Conservation (phyloP, 2,113 vertebrate species). For the Apistogramma diplotaenia region DNA sequence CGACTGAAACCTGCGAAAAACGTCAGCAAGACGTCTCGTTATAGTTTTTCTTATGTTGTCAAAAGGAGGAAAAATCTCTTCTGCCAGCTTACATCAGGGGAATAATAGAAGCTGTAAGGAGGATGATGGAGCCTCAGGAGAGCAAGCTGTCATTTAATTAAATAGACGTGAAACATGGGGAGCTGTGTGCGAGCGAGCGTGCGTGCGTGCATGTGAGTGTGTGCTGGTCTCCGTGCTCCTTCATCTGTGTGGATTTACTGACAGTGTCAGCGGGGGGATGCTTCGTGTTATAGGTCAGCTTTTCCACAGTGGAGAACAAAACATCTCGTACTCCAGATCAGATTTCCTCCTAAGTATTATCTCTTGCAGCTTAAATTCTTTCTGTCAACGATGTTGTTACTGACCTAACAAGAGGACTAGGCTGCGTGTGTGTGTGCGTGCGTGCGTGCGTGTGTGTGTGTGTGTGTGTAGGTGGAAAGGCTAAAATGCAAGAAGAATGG, state of each 20-base stretch:
- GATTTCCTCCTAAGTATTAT: neutral
- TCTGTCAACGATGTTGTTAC: neutral
- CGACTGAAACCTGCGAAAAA: neutral
- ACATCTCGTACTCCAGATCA: neutral
- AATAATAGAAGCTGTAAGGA: constrained; percentile 16
- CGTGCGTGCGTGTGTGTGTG: too few species aligned
- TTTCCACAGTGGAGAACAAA: constrained; percentile 9
- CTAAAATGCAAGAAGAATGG: constrained; percentile 38
- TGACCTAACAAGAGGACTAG: neutral
- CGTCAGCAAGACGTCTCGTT: neutral
- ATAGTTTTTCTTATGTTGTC: neutral
- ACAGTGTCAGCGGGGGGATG: constrained; percentile 10
- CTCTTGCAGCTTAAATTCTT: neutral
- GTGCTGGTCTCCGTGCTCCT: neutral
- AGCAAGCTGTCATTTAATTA: constrained; percentile 58
- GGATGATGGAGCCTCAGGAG: constrained; percentile 39
- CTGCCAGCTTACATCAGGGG: constrained; percentile 7
- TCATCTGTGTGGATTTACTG: constrained; percentile 8
- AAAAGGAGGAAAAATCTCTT: neutral
- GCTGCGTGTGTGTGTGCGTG: neutral
- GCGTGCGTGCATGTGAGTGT: neutral
- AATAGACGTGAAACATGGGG: constrained; percentile 17
- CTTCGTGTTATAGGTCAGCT: constrained; percentile 20
- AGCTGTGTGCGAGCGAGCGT: neutral
- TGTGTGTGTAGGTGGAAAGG: too few species aligned